Percentiles rank a stretch among this genome's conserved stretches.
phyloP scores from a whole-genome alignment of 1,140 invertebrate genomes.

The Drosophila equinoxialis region DNA sequence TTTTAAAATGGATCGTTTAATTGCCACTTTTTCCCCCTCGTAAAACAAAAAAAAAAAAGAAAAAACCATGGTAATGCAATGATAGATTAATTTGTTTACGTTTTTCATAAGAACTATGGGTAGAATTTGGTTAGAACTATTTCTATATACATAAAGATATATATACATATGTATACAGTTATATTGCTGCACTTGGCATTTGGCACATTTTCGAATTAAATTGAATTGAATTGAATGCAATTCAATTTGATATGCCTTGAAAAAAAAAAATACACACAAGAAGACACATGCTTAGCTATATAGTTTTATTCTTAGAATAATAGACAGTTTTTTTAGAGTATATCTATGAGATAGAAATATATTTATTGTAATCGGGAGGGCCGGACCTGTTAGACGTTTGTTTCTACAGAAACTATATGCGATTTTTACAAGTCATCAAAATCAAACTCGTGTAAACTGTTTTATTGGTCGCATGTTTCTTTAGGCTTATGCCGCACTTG shows the following conservation, averaged over 20 bases:
- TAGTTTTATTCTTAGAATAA: conserved; percentile 3
- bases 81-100: conserved; percentile 79
- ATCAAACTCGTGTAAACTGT: too few species aligned
- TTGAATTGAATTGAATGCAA: conserved; percentile 24
- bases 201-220: conserved; percentile 46
- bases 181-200: conserved; percentile 62
- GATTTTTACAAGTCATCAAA: not conserved
- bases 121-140: conserved; percentile 7
- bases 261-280: not conserved
- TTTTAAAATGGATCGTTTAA: conserved; percentile 76
- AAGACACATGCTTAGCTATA: not conserved
- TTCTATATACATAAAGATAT: conserved; percentile 24
- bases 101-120: conserved; percentile 57
- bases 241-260: conserved; percentile 14
- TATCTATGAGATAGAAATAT: not conserved
- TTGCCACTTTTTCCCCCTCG: conserved; percentile 54
- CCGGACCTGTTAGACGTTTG: not conserved
- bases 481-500: too few species aligned
- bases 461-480: too few species aligned
- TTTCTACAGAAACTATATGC: not conserved
- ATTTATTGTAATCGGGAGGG: not conserved
- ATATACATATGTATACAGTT: not conserved
- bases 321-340: not conserved
- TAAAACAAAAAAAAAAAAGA: not conserved
- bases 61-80: conserved; percentile 57